Conservation (phyloP, 2,888 invertebrate genomes). For the Cephus spinipes region DNA sequence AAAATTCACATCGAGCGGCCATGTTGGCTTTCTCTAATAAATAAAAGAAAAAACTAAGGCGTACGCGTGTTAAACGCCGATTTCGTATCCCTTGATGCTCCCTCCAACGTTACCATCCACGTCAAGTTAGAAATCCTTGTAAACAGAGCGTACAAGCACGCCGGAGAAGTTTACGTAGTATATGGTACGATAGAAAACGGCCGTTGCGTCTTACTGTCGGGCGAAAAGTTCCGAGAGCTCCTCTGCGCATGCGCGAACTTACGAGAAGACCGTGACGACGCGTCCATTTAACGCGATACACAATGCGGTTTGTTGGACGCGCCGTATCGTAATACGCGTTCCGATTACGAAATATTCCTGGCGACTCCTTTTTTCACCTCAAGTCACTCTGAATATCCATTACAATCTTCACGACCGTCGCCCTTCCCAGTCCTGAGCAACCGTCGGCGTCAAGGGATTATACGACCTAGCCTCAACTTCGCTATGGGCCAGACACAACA, state of each 20-base stretch:
- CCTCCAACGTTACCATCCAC: slow-evolving; percentile 15
- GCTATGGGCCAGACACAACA: no score
- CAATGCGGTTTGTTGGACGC: slow-evolving; percentile 47
- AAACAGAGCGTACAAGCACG: slow-evolving; percentile 50
- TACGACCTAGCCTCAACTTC: no score
- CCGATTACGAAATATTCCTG: slow-evolving; percentile 31
- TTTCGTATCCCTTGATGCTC: neutral
- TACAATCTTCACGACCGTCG: no score
- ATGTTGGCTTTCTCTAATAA: slow-evolving; percentile 41
- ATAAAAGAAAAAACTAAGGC: slow-evolving; percentile 21
- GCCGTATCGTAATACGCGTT: slow-evolving; percentile 32
- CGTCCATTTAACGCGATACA: slow-evolving; percentile 36
- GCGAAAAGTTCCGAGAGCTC: no score
- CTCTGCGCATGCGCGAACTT: neutral
- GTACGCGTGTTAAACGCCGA: slow-evolving; percentile 25
- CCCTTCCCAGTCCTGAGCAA: no score
- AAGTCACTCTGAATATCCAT: no score
- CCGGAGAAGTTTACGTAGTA: slow-evolving; percentile 9
- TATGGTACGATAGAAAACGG: no score
- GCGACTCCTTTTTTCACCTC: neutral
- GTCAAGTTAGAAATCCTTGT: slow-evolving; percentile 47
- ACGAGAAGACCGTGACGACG: neutral
- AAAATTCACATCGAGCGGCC: neutral
- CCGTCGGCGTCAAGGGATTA: no score
- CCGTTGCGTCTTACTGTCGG: no score